Conservation (phyloP, 2,797 vertebrate genomes). For the Choloepus didactylus region DNA sequence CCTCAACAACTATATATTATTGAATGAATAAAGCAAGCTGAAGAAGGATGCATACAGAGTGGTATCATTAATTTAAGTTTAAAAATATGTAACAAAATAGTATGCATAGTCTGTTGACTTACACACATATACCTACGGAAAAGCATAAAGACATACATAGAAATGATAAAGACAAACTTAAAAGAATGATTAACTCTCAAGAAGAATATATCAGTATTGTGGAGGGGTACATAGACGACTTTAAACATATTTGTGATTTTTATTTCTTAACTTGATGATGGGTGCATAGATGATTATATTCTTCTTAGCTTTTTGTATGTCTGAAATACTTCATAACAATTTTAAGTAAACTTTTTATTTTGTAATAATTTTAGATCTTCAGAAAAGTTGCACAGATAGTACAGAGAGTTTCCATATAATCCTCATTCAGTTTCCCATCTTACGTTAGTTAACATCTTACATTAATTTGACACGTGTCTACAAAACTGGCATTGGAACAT, state of each 20-base stretch:
- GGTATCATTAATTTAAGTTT: constrained; percentile 49
- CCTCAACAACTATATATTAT: constrained; percentile 48
- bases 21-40: neutral
- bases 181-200: neutral
- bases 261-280: constrained; percentile 10
- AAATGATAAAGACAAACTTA: constrained; percentile 29
- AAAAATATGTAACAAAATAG: constrained; percentile 7
- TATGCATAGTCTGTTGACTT: neutral
- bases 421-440: neutral
- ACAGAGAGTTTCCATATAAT: neutral
- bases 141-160: neutral
- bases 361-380: neutral
- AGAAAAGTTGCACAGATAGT: constrained; percentile 1
- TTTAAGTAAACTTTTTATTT: constrained; percentile 32
- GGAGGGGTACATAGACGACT: neutral
- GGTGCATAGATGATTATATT: neutral
- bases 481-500: neutral
- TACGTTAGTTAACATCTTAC: neutral
- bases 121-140: neutral
- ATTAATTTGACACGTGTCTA: neutral
- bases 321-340: constrained; percentile 8
- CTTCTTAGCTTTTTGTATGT: neutral
- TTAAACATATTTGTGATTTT: constrained; percentile 5
- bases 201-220: constrained; percentile 22
- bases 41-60: neutral